A percentile compares a stretch with the other conserved stretches of the same genome.
Evolutionary conservation across 1,140 invertebrate genomes (phyloP).

Genomic region (Watersipora subatra): DNA sequence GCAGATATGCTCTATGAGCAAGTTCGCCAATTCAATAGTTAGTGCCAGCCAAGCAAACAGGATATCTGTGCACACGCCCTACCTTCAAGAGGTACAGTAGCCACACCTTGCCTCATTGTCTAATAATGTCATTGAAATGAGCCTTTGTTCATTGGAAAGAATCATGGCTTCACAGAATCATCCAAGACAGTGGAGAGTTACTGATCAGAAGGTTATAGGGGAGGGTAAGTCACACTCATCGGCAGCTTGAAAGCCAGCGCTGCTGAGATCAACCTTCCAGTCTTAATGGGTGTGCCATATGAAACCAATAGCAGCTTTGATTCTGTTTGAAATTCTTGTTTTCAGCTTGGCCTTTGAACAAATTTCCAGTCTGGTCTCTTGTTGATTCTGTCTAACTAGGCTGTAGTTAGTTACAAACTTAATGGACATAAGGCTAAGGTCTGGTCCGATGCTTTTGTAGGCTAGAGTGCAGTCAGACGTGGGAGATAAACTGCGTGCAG

Average conservation of each 20-base stretch:
- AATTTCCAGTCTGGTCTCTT: not conserved
- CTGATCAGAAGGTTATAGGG: not conserved
- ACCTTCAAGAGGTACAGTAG: not conserved
- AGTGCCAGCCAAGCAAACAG: not conserved
- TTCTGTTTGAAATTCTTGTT: not conserved
- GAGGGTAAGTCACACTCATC: not conserved
- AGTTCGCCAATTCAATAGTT: not conserved
- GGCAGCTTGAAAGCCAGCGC: too few species aligned
- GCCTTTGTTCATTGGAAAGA: not conserved
- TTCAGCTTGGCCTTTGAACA: not conserved
- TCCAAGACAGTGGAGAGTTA: not conserved
- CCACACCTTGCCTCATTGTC: not conserved
- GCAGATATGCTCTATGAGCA: not conserved
- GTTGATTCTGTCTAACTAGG: not conserved
- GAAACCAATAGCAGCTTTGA: not conserved
- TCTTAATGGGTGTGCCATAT: not conserved
- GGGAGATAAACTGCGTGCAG: conserved; percentile 63
- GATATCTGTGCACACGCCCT: not conserved
- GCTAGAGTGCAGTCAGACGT: not conserved
- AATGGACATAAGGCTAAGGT: not conserved
- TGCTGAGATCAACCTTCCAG: not conserved
- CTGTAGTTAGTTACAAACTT: not conserved
- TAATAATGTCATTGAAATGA: not conserved
- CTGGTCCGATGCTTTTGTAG: too few species aligned
- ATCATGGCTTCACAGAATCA: not conserved